Percentiles rank a stretch among this genome's conserved stretches.
These are phyloP conservation scores for Bos javanicus DNA, from an alignment of 2,113 vertebrate genomes.

Conservation along the genomic window DNA sequence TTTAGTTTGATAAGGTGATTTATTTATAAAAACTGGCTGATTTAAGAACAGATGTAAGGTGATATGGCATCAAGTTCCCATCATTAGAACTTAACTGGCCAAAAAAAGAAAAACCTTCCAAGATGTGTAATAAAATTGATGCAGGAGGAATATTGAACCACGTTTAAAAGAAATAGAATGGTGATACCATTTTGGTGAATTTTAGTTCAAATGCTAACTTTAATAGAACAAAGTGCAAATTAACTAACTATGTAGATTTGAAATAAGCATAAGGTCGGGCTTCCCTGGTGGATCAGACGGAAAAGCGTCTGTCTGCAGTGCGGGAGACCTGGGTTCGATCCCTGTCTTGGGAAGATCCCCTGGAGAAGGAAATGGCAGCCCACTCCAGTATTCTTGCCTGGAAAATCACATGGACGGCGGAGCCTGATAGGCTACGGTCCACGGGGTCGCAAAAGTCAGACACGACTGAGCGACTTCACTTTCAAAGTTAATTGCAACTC, in stretches of 20 bases:
- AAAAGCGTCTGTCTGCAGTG: too few relatives aligned
- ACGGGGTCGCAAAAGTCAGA: too few relatives aligned
- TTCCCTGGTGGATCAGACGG: too few relatives aligned
- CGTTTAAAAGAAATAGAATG: not conserved
- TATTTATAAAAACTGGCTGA: not conserved
- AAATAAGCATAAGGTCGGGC: not conserved
- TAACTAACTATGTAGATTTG: not conserved
- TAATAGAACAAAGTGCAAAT: not conserved
- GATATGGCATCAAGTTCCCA: not conserved
- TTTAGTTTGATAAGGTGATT: not conserved
- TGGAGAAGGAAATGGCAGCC: too few relatives aligned
- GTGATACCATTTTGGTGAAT: not conserved
- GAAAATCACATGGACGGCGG: too few relatives aligned
- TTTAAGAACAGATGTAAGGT: not conserved
- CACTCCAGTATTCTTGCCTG: too few relatives aligned
- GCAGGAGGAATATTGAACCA: not conserved
- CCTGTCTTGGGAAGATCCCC: too few relatives aligned
- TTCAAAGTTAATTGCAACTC: not conserved
- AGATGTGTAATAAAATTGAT: not conserved
- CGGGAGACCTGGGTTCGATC: too few relatives aligned
- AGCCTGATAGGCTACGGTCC: too few relatives aligned
- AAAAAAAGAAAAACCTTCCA: not conserved
- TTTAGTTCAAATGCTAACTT: not conserved
- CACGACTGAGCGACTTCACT: accelerated
- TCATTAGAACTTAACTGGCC: not conserved